Percentiles rank a stretch among this genome's conserved stretches.
Conservation (phyloP, 2,888 invertebrate genomes). For the Neoaliturus tenellus region DNA sequence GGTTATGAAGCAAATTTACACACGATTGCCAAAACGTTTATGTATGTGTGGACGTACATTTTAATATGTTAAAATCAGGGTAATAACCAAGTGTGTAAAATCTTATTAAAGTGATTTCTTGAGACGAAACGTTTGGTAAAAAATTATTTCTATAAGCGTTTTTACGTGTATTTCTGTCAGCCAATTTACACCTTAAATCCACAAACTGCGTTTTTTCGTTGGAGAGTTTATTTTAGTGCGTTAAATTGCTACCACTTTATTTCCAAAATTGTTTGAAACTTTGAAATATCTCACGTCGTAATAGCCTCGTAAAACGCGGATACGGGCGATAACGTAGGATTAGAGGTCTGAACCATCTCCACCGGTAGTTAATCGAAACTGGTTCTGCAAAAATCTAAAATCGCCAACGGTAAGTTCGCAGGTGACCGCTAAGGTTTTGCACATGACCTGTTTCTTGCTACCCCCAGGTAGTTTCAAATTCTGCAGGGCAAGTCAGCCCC, state of each 20-base stretch:
- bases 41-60: too few species aligned
- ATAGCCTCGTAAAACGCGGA: not conserved
- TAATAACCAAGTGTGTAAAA: too few species aligned
- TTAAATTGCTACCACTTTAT: not conserved
- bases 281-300: not conserved
- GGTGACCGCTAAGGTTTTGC: not conserved
- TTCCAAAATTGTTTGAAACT: not conserved
- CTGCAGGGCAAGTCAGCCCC: not conserved
- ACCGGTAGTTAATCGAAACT: not conserved
- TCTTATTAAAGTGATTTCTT: too few species aligned
- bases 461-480: not conserved
- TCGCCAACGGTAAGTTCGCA: conserved; percentile 1
- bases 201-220: not conserved
- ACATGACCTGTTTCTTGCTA: not conserved
- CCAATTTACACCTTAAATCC: not conserved
- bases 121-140: too few species aligned
- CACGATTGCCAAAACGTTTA: too few species aligned
- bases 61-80: too few species aligned
- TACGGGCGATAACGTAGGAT: not conserved
- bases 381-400: conserved; percentile 2
- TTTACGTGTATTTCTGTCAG: too few species aligned
- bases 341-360: not conserved
- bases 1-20: too few species aligned
- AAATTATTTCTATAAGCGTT: too few species aligned
- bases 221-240: not conserved